Conservation (phyloP, 2,888 invertebrate genomes). For the Hirtodrosophila histrioides region DNA sequence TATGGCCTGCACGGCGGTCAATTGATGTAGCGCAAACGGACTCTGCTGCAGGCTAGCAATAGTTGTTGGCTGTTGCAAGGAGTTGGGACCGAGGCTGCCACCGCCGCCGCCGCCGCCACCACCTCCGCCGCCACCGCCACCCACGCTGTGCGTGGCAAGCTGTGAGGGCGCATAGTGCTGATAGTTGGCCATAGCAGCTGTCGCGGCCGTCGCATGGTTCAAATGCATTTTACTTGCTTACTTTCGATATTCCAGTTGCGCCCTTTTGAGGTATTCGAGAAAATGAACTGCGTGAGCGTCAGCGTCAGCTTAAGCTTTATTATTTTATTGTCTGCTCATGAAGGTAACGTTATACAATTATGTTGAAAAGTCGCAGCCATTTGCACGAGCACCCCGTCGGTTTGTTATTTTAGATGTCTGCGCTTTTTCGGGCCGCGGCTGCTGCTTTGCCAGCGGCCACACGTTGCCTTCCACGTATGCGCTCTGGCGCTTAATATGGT, state of each 20-base stretch:
- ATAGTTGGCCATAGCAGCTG: conserved; percentile 82
- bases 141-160: conserved; percentile 69
- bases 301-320: conserved; percentile 1
- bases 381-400: conserved; percentile 61
- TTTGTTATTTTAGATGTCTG: conserved; percentile 81
- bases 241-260: conserved; percentile 41
- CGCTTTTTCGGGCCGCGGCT: conserved; percentile 55
- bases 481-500: conserved; percentile 51
- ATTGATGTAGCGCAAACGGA: conserved; percentile 80
- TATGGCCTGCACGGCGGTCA: conserved; percentile 82
- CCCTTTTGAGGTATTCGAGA: conserved; percentile 74
- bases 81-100: conserved; percentile 58
- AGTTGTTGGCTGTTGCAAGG: conserved; percentile 77
- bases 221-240: conserved; percentile 76
- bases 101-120: conserved; percentile 49
- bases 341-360: conserved; percentile 61
- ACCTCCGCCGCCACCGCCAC: conserved; percentile 48
- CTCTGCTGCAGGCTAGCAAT: conserved; percentile 78
- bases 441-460: conserved; percentile 52
- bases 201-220: conserved; percentile 81
- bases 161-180: conserved; percentile 82
- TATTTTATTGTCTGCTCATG: conserved; percentile 69
- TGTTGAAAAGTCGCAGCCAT: conserved; percentile 55
- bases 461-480: conserved; percentile 73
- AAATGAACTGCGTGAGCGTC: conserved; percentile 36